Base-by-base conservation (phyloP, 2,888 invertebrate species). In the Rotaria sp. region DNA sequence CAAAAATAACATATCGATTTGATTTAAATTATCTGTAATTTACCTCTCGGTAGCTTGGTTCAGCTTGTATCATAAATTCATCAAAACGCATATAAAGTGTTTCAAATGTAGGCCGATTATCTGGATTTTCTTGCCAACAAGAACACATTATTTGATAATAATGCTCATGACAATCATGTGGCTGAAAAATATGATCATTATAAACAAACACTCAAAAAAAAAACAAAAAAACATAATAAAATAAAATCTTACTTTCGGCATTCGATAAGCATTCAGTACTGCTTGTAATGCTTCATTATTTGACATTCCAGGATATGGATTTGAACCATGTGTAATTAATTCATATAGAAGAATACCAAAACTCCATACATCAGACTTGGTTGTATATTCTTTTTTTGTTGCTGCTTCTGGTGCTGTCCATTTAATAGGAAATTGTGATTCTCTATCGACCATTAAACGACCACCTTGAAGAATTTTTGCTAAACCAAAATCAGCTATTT, bases 401-500 rank as follows among this genome's bases (percentile, higher is more conserved):
- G 98, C 98, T 84, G 99, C 87, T 84, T 87, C 87, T 21, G 87
- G 87, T 18, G 87, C 87, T 35, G 87, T 87, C 87, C 87, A 87
- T 84, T 87, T 87, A 24, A 87, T 85, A 38, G 87, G 87, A 85
- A 87, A 87, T 84, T 87, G 93, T 18, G 98, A 97, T 87, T 98
- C 98, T 86, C 84, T 21, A 52, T 84, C 84, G 24, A 84, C 84
- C 48, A 52, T 24, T 38, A 84, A 52, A 35, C 55, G 50, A n/a
- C 84, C 89, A 91, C 94, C 95, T 94, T 96, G 96, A 89, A 96
- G 96, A 88, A 98, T 95, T 88, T 97, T 93, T 8, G 99, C 98
- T 88, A 99, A 93, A 85, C 98, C 99, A 91, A 99, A 99, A 92
- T 99, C 99, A 91, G 96, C 95, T 88, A 94, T 93, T 93, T 96